Base-by-base conservation (phyloP, 2,797 vertebrate genomes). In the Acanthornis magna region DNA sequence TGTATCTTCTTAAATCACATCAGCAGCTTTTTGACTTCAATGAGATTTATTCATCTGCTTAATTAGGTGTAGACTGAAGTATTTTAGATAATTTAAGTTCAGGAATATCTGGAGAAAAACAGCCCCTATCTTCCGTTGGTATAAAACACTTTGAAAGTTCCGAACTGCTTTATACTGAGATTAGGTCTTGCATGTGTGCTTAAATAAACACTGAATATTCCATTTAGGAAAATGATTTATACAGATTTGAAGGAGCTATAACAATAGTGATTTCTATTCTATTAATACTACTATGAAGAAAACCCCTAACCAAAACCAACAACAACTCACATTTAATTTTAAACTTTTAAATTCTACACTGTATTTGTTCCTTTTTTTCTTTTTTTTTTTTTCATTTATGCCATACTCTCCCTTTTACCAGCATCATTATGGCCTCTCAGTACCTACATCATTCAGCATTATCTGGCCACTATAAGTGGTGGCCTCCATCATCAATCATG, bases 11-110 rank as follows among this genome's bases (percentile, higher is more conserved):
- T 86, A 91, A 95, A 95, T 94, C 91, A 65, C 88, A 91, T 89
- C 83, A 89, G 50, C 73, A 94, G 77, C 63, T 95, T 84, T 95
- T 85, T 93, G 23, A 90, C 89, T 94, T 92, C 80, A 93, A 36
- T 78, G 38, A 76, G 73, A 67, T 94, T 95, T 94, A 88, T 60
- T 94, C 45, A 87, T 90, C 74, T 82, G 57, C 71, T 86, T 96
- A 93, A 94, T 95, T 96, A 90, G 9, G 0, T 54, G 45, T 20
- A 87, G 61, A 86, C 34, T 30, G 40, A 89, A 95, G 60, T 70
- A 80, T 84, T 85, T 91, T 61, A 76, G 76, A 84, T 84, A 88
- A 86, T 62, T 84, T 60, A 60, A 70, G 32, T 60, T 45, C 27
- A 32, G 42, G 63, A 88, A 68, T 90, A 78, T 84, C 45, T 70